Conservation (phyloP, 2,113 vertebrate species). For the Gadus macrocephalus region DNA sequence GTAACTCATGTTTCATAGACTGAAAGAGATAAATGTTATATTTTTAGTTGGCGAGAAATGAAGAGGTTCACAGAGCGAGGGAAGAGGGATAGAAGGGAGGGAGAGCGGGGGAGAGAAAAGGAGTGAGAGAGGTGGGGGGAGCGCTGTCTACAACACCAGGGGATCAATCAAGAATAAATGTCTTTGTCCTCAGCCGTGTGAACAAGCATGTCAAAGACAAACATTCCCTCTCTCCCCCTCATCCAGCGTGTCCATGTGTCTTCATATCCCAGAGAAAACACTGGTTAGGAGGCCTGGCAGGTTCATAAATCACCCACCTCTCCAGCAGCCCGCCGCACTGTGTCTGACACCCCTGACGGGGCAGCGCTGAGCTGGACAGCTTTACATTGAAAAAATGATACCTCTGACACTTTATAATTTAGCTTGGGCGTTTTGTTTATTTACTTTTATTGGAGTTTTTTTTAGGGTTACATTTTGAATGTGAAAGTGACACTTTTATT, state of each 20-base stretch:
- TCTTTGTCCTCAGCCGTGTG: slow-evolving; percentile 57
- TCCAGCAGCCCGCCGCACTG: slow-evolving; percentile 42
- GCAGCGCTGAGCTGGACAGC: slow-evolving; percentile 2
- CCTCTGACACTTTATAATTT: neutral
- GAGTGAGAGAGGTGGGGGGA: neutral
- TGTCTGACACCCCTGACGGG: slow-evolving; percentile 44
- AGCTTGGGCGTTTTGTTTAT: neutral
- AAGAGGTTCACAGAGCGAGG: neutral
- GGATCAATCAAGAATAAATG: slow-evolving; percentile 57
- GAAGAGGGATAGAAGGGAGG: neutral
- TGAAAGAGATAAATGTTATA: neutral
- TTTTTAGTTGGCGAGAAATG: neutral
- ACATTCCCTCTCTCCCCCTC: slow-evolving; percentile 26
- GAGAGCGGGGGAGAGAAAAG: neutral
- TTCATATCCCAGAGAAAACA: slow-evolving; percentile 46
- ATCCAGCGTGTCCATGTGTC: neutral
- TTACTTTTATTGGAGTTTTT: neutral
- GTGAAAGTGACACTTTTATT: neutral
- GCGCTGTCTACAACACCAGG: slow-evolving; percentile 28
- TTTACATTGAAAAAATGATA: neutral
- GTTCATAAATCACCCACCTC: slow-evolving; percentile 59
- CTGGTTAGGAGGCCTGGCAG: slow-evolving; percentile 24
- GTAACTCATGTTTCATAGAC: neutral
- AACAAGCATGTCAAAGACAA: slow-evolving; percentile 53
- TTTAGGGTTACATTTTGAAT: neutral